Conservation (phyloP, 2,888 invertebrate species). For the Agonopterix arenella region DNA sequence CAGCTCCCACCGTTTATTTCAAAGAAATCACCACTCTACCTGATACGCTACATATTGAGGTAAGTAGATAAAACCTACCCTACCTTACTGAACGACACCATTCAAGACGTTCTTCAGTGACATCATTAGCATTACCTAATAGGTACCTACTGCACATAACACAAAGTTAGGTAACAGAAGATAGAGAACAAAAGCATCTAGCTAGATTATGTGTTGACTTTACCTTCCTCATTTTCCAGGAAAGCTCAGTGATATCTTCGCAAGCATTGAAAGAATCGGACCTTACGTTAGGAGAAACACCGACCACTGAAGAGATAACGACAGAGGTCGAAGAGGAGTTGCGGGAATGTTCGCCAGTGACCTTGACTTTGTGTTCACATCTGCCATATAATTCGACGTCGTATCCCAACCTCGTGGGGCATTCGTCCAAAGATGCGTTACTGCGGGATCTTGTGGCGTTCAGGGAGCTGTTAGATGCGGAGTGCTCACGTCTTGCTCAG, state of each 20-base stretch:
- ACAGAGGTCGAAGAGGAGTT: constrained; percentile 73
- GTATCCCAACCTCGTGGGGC: constrained; percentile 88
- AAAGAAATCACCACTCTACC: constrained; percentile 43
- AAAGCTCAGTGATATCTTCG: constrained; percentile 65
- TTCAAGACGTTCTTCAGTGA: background rate
- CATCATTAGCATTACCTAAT: background rate
- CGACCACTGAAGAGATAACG: constrained; percentile 55
- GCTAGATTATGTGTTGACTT: too few species aligned
- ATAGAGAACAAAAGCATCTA: too few species aligned
- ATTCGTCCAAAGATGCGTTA: constrained; percentile 79
- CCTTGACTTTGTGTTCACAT: constrained; percentile 82
- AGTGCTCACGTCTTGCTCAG: constrained; percentile 91
- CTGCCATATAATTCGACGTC: constrained; percentile 88
- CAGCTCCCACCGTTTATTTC: constrained; percentile 49
- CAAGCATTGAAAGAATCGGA: constrained; percentile 57
- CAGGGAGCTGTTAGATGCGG: constrained; percentile 91
- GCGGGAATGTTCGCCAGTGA: constrained; percentile 82
- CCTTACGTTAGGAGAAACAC: constrained; percentile 46
- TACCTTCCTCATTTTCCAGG: constrained; percentile 35
- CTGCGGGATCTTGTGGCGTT: constrained; percentile 86
- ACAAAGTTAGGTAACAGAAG: too few species aligned
- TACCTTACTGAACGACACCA: too few species aligned
- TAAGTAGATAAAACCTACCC: constrained; percentile 15
- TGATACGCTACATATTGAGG: constrained; percentile 62
- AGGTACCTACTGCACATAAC: background rate